Base-by-base conservation (phyloP, 2,888 invertebrate species). In the Toxonevra muliebris region DNA sequence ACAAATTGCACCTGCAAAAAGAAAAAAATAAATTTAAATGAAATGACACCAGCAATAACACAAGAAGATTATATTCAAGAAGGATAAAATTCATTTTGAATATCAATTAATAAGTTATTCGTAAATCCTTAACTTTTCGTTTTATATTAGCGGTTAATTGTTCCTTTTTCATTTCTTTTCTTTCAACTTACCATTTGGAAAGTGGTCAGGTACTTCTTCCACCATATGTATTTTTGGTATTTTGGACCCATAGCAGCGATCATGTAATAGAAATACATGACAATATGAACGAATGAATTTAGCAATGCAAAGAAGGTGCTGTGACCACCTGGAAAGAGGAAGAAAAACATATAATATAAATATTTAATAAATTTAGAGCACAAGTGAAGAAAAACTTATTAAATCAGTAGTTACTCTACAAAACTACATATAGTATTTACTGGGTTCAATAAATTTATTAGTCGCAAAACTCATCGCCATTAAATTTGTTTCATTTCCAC, bases 221-320 rank as follows among this genome's bases (percentile, higher is more conserved):
- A 98, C 97, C 97, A 97, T 77, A 97, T 92, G 85, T 91, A 97
- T 85, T 95, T 95, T 86, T 95, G 94, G 86, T 94, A 97, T 81
- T 90, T 87, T 53, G 97, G 97, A 63, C 97, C 97, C 91, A 97
- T 91, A 30, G 97, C 97, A 7, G 97, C 91, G 71, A 97, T 88
- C 91, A 96, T 96, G 85, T 97, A 98, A 87, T 98, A 98, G 86
- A 94, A 94, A 86, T 98, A 97, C 97, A 98, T 97, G 73, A 97
- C 90, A 80, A 97, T 93, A 86, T 98, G 97, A 70, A 98, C 97
- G 84, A 97, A 96, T 2, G 96, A 93, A 86, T 97, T 97, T 77
- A 97, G 88, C 77, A 96, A 88, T 45, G 96, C 93, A 85, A 97
- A 97, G 88, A 97, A 97, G 69, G 97, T 97, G 85, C 96, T 96